Conservation (phyloP, 2,113 vertebrate genomes). For the Stigmatopora nigra region DNA sequence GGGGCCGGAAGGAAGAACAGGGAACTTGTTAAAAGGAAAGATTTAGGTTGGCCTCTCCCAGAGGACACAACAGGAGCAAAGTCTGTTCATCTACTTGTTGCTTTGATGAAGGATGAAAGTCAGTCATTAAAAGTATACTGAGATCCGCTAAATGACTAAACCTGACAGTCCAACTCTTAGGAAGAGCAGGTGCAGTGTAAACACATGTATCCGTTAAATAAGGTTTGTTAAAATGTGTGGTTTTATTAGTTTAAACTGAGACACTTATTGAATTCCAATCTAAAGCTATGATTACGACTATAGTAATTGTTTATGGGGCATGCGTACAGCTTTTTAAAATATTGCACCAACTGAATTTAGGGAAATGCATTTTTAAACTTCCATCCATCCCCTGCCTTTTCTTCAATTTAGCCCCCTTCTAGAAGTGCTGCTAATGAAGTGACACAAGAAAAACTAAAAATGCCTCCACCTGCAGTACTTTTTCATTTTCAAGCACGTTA, state of each 20-base stretch:
- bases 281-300: background rate
- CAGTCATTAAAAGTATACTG: constrained; percentile 69
- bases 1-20: constrained; percentile 71
- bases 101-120: constrained; percentile 84
- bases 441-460: constrained; percentile 40
- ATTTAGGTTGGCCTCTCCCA: constrained; percentile 71
- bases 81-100: constrained; percentile 86
- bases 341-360: constrained; percentile 16
- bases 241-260: background rate
- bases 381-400: constrained; percentile 12
- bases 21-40: constrained; percentile 79
- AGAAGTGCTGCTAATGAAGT: constrained; percentile 21
- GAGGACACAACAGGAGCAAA: constrained; percentile 52
- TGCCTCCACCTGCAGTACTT: constrained; percentile 36
- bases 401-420: background rate
- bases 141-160: constrained; percentile 65
- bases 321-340: background rate
- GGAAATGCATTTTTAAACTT: constrained; percentile 18
- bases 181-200: background rate
- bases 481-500: constrained; percentile 58
- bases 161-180: constrained; percentile 17
- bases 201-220: background rate
- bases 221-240: background rate
- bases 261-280: background rate
- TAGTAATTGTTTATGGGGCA: background rate